These are phyloP conservation scores for Scaptomyza hsui DNA, from an alignment of 1,140 invertebrate genomes.

Conservation along the genomic window DNA sequence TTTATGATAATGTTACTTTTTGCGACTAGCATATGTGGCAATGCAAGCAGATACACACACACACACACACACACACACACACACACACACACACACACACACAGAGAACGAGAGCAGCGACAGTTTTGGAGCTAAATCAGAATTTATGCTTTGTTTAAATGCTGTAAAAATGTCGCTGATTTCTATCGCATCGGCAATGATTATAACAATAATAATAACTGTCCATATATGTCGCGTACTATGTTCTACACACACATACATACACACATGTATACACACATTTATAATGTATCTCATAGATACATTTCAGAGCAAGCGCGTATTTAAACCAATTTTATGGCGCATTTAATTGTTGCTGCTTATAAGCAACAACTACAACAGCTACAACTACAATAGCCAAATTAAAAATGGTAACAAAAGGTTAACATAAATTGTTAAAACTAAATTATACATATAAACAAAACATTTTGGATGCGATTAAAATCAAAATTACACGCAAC, in stretches of 20 bases:
- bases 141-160: slow-evolving; percentile 83
- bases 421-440: slow-evolving; percentile 82
- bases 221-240: slow-evolving; percentile 62
- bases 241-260: slow-evolving; percentile 23
- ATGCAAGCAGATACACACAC: slow-evolving; percentile 36
- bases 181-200: slow-evolving; percentile 72
- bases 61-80: slow-evolving; percentile 23
- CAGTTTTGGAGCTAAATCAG: slow-evolving; percentile 78
- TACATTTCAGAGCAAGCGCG: slow-evolving; percentile 45
- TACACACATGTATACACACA: slow-evolving; percentile 8
- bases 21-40: slow-evolving; percentile 37
- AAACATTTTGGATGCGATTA: slow-evolving; percentile 81
- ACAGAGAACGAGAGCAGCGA: slow-evolving; percentile 41
- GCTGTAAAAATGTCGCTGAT: slow-evolving; percentile 81
- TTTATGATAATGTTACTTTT: slow-evolving; percentile 44
- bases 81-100: slow-evolving; percentile 3
- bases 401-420: slow-evolving; percentile 83
- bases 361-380: slow-evolving; percentile 58
- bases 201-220: slow-evolving; percentile 77
- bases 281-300: slow-evolving; percentile 17
- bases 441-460: slow-evolving; percentile 83
- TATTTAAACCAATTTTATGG: slow-evolving; percentile 81
- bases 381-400: slow-evolving; percentile 47
- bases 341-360: slow-evolving; percentile 81
- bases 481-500: slow-evolving; percentile 82